Base-by-base conservation (phyloP, 2,888 invertebrate species). In the Mythimna albipuncta region DNA sequence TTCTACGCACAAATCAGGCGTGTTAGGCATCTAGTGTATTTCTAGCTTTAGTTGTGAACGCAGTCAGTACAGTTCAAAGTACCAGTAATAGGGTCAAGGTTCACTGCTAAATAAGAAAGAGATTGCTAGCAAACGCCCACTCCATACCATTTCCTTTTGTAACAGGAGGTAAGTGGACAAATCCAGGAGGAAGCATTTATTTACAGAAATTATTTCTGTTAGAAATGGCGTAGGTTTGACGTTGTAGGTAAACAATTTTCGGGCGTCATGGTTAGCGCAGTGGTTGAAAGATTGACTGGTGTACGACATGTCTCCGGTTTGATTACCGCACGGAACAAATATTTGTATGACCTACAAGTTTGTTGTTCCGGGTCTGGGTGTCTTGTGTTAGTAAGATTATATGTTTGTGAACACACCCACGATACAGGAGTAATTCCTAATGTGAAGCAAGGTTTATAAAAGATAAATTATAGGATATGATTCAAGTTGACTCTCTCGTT, bases 201-300 rank as follows among this genome's bases (percentile, higher is more conserved):
- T 70, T 77, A 70, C n/a, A 64, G 38, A 54, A 54, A 64, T n/a
- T 16, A 63, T 11, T 58, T 59, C 35, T 52, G 26, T 58, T 19
- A 44, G 10, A 21, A 55, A 21, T 13, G 47, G 7, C 19, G 26
- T 10, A 19, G 47, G n/a, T 35, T 16, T 50, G 32, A 63, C n/a
- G 5, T 9, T 61, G n/a, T 65, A 47, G 13, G 44, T 44, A 26
- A 26, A 47, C 13, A 47, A 13, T 11, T 44, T 44, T 44, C 0
- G 44, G 44, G 4, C 0, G 13, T 1, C 44, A 13, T 4, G 13
- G 44, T 44, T 13, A 5, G 44, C 44, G 44, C 11, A 44, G 44
- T 13, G 44, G 44, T 13, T 13, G 13, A 44, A 4, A 44, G 44
- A 11, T 44, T 44, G 44, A 13, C 0, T 44, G 13, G 2, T 44